Conservation (phyloP, 2,113 vertebrate genomes). For the Lota lota region DNA sequence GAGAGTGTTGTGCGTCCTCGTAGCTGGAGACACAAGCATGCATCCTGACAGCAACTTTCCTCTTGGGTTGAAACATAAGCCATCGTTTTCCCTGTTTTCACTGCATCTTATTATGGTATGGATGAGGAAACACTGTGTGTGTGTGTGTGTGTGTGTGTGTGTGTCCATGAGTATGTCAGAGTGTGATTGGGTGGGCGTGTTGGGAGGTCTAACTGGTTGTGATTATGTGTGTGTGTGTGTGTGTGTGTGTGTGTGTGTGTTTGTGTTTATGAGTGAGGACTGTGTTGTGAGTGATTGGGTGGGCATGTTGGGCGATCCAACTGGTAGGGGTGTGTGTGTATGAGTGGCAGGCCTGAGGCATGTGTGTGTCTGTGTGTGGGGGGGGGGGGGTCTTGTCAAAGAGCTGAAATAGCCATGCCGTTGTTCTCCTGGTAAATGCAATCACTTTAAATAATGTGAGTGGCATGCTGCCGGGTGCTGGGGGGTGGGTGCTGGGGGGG, state of each 20-base stretch:
- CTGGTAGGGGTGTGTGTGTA: slow-evolving; percentile 22
- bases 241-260: slow-evolving; percentile 27
- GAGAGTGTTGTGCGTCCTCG: no score
- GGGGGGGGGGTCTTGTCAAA: slow-evolving; percentile 51
- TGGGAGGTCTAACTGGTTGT: not conserved
- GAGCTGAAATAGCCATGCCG: slow-evolving; percentile 59
- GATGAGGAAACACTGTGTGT: not conserved
- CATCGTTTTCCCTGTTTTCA: not conserved
- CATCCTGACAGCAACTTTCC: not conserved
- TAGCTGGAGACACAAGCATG: no score
- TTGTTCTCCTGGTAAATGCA: slow-evolving; percentile 68
- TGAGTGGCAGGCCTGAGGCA: not conserved
- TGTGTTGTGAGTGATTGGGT: slow-evolving; percentile 29
- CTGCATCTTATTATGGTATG: not conserved
- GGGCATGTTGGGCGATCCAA: slow-evolving; percentile 12
- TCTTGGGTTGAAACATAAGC: not conserved
- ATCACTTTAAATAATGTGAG: slow-evolving; percentile 73
- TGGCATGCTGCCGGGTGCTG: slow-evolving; percentile 67
- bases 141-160: slow-evolving; percentile 36
- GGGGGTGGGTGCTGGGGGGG: slow-evolving; percentile 69
- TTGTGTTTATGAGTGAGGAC: slow-evolving; percentile 9
- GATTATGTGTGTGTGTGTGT: slow-evolving; percentile 37
- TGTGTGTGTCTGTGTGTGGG: slow-evolving; percentile 28
- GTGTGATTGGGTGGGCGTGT: slow-evolving; percentile 16
- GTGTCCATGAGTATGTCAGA: slow-evolving; percentile 26